Percentiles rank a stretch among this genome's conserved stretches.
Evolutionary conservation across 1,140 invertebrate species (phyloP).

Genomic region (Glossosoma conforme): DNA sequence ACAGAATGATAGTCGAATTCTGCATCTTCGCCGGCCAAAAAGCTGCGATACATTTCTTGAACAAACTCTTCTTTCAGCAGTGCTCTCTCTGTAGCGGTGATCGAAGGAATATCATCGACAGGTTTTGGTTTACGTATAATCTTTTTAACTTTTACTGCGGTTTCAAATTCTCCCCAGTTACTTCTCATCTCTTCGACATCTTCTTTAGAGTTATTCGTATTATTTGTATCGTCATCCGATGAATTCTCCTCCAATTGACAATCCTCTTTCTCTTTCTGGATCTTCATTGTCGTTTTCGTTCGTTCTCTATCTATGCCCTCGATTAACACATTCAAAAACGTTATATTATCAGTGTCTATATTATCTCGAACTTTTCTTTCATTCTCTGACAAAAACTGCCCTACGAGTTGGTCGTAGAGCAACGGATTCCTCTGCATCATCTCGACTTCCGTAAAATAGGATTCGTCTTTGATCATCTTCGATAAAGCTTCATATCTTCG

Average conservation of each 20-base stretch:
- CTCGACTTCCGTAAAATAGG: constrained; percentile 87
- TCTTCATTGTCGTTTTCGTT: constrained; percentile 56
- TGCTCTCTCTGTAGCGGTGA: constrained; percentile 55
- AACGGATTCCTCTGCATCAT: constrained; percentile 90
- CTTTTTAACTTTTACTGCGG: constrained; percentile 36
- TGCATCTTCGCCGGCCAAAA: constrained; percentile 75
- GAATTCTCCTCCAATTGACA: constrained; percentile 43
- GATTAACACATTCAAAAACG: constrained; percentile 63
- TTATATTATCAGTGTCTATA: constrained; percentile 54
- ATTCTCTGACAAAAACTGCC: constrained; percentile 73
- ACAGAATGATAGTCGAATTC: constrained; percentile 79
- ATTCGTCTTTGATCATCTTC: constrained; percentile 62
- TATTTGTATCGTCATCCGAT: constrained; percentile 38
- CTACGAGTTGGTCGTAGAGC: constrained; percentile 83
- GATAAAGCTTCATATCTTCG: constrained; percentile 78
- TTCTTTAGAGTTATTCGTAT: constrained; percentile 5
- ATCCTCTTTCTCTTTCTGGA: constrained; percentile 59
- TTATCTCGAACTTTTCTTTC: constrained; percentile 64
- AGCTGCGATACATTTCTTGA: constrained; percentile 81
- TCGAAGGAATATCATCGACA: constrained; percentile 33
- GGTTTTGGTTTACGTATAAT: constrained; percentile 34
- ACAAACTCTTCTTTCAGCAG: constrained; percentile 80
- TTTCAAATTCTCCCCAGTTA: constrained; percentile 52
- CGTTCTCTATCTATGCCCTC: constrained; percentile 63
- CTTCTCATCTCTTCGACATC: constrained; percentile 9